These are phyloP conservation scores for Perca fluviatilis DNA, from an alignment of 2,113 vertebrate genomes.

Conservation along the genomic window DNA sequence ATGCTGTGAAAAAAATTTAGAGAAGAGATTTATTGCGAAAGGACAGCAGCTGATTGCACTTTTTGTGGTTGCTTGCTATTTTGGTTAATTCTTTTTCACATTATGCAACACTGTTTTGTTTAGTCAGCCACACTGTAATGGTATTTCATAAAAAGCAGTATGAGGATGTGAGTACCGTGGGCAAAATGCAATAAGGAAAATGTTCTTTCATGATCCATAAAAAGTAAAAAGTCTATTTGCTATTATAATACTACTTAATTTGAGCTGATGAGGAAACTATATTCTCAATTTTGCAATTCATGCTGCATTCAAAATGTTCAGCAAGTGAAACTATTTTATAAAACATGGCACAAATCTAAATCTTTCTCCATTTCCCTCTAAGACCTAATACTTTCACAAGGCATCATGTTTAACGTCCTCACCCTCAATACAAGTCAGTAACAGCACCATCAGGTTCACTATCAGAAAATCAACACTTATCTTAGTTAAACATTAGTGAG, in stretches of 20 bases:
- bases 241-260: not conserved
- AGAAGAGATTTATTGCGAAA: conserved; percentile 51
- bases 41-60: conserved; percentile 14
- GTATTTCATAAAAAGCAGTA: conserved; percentile 23
- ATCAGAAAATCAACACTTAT: not conserved
- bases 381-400: not conserved
- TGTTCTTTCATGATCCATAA: not conserved
- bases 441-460: not conserved
- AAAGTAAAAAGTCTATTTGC: not conserved
- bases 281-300: not conserved
- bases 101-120: conserved; percentile 14
- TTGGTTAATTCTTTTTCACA: conserved; percentile 57
- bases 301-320: not conserved
- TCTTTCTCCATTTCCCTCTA: not conserved
- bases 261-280: not conserved
- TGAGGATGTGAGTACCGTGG: conserved; percentile 1
- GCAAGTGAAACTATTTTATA: not conserved
- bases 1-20: not conserved
- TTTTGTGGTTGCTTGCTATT: not conserved
- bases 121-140: conserved; percentile 6
- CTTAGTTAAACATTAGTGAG: conserved; percentile 2
- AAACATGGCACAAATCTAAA: not conserved
- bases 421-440: not conserved
- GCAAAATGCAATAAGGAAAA: conserved; percentile 18
- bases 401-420: not conserved